phyloP scores from a whole-genome alignment of 2,888 invertebrate genomes.

The Hartigia nigra region DNA sequence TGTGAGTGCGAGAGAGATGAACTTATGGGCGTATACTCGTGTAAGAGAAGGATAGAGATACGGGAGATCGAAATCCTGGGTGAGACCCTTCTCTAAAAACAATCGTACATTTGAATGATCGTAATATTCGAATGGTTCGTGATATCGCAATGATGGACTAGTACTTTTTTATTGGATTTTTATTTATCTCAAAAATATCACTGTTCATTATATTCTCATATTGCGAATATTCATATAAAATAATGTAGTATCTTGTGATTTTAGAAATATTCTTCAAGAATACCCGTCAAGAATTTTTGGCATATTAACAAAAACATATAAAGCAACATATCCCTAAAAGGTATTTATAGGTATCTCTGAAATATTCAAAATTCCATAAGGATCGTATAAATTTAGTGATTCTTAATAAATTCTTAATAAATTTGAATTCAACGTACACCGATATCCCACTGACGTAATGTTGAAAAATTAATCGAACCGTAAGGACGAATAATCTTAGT shows the following conservation, averaged over 20 bases:
- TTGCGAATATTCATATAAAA: neutral
- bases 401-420: too few relatives aligned
- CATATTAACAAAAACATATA: too few relatives aligned
- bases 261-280: neutral
- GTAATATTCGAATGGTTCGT: neutral
- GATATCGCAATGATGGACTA: neutral
- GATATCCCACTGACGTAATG: too few relatives aligned
- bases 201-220: neutral
- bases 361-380: neutral
- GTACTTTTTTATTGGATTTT: neutral
- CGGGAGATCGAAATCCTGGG: neutral
- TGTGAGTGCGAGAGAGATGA: neutral
- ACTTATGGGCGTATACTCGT: neutral
- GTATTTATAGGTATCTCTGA: neutral
- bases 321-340: too few relatives aligned
- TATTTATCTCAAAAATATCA: neutral
- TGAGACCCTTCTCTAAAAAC: neutral
- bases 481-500: neutral
- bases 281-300: too few relatives aligned
- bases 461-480: too few relatives aligned
- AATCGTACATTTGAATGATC: neutral
- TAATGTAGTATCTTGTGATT: neutral
- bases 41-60: neutral
- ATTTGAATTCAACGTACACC: too few relatives aligned
- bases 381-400: neutral